Evolutionary conservation across 2,113 vertebrate genomes (phyloP), one percentile per base, ranked within the genome.

Genomic region (Hippocampus mohnikei): DNA sequence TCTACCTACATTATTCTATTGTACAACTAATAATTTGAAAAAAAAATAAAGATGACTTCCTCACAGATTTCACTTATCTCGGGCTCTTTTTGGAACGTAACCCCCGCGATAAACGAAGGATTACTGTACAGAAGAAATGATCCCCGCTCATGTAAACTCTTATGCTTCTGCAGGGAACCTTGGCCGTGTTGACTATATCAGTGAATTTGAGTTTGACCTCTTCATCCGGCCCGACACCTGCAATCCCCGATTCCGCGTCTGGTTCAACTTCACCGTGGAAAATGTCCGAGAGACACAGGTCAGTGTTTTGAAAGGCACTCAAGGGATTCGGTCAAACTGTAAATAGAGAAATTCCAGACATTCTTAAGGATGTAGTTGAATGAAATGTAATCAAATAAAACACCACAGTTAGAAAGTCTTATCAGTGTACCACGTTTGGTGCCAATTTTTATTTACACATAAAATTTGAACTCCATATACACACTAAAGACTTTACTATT

Each of bases 201-300:
- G 94, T 58, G 96, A 98, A 62, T 98, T 98, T 88, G 97, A 99
- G 81, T 99, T 96, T 83, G 96, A 99, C 88, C 94, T 99, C 29
- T 98, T 98, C 88, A 97, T 98, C 80, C 92, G 97, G 37, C 97
- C 97, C 1, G 96, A 99, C 82, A 98, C 97, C 60, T 98, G 97
- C 87, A 99, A 99, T 79, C 95, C 96, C 13, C 95, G 96, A 80
- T 99, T 98, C 90, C 91, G 97, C 89, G 96, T 98, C 50, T 99
- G 96, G 97, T 99, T 99, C 91, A 98, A 98, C 91, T 99, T 98
- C 89, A 96, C 95, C 0, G 94, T 98, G 86, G 97, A 98, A 90
- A 98, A 99, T 12, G 91, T 97, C 65, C 94, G 95, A 70, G 95
- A 97, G 81, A 96, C 92, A 64, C 97, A 99, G 94, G 97, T 91